Percentiles rank a stretch among this genome's conserved stretches.
Conservation (phyloP, 1,140 invertebrate species). For the Dendroctonus valens region DNA sequence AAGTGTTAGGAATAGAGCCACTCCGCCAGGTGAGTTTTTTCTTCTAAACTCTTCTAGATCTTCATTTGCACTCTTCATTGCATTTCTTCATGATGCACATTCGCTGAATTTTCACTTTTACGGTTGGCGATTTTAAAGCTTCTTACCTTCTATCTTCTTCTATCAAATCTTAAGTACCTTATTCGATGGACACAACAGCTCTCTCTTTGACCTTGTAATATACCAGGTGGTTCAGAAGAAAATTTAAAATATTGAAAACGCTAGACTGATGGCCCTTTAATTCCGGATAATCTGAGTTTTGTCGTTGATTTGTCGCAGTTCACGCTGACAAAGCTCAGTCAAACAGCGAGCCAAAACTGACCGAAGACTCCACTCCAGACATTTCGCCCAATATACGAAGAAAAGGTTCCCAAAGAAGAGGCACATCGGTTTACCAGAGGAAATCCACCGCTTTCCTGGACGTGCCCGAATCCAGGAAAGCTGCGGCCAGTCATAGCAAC, state of each 20-base stretch:
- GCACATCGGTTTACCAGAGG: conserved; percentile 58
- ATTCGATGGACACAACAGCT: no score
- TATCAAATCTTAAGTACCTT: no score
- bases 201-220: no score
- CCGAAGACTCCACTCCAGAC: conserved; percentile 51
- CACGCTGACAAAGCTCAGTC: conserved; percentile 56
- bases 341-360: conserved; percentile 49
- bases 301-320: conserved; percentile 39
- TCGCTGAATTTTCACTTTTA: no score
- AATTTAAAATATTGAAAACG: no score
- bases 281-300: background rate
- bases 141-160: no score
- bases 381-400: conserved; percentile 56
- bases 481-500: conserved; percentile 31
- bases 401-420: conserved; percentile 53
- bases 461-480: conserved; percentile 59
- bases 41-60: no score
- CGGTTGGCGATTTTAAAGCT: no score
- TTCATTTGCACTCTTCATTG: no score
- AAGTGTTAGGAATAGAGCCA: conserved; percentile 47
- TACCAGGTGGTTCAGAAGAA: no score
- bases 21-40: conserved; percentile 22
- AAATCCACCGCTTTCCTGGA: conserved; percentile 78
- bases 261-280: no score
- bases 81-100: no score